phyloP scores from a whole-genome alignment of 1,140 invertebrate genomes.

The Bombus sibiricus region DNA sequence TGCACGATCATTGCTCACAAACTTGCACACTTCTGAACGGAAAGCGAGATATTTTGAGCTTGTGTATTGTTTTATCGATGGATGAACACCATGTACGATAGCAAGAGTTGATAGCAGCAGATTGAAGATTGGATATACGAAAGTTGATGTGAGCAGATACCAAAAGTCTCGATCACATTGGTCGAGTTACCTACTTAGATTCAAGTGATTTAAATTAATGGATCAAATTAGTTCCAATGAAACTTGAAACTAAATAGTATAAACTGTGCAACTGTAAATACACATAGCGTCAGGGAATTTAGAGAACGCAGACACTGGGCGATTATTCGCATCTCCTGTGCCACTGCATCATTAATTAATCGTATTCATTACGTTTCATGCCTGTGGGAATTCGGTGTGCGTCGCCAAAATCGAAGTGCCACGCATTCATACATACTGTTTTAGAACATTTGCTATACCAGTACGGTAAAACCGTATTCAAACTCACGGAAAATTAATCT shows the following conservation, averaged over 20 bases:
- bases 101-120: neutral
- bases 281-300: neutral
- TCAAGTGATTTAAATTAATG: too few species aligned
- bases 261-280: neutral
- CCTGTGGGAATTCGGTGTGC: constrained; percentile 14
- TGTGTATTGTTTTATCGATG: too few species aligned
- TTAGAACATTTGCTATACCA: constrained; percentile 8
- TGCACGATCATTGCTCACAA: too few species aligned
- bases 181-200: too few species aligned
- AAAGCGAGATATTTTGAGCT: too few species aligned
- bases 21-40: too few species aligned
- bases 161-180: too few species aligned
- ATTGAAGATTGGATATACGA: too few species aligned
- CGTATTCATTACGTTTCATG: constrained; percentile 48
- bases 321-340: constrained; percentile 1
- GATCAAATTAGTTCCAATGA: too few species aligned
- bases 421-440: neutral
- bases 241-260: neutral
- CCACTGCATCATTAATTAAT: constrained; percentile 51
- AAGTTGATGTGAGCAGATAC: too few species aligned
- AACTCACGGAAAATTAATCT: constrained; percentile 37
- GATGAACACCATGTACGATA: neutral
- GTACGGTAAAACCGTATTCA: neutral
- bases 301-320: neutral
- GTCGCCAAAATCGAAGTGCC: neutral